phyloP scores from a whole-genome alignment of 2,113 vertebrate species.

The Ptilonorhynchus violaceus region DNA sequence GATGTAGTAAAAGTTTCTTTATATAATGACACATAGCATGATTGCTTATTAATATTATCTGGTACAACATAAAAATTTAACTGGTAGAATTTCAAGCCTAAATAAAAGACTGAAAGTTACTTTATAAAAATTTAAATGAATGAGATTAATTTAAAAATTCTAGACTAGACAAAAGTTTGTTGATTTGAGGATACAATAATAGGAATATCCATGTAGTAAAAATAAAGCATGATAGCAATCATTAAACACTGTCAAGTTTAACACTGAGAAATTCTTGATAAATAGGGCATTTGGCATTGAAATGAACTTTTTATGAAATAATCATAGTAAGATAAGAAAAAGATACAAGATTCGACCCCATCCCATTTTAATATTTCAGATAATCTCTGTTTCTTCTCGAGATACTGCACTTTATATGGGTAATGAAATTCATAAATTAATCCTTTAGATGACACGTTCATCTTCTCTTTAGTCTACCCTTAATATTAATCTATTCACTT shows the following conservation, averaged over 20 bases:
- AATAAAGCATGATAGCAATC: background rate
- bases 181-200: background rate
- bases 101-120: background rate
- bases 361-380: background rate
- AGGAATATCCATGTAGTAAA: background rate
- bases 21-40: background rate
- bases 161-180: background rate
- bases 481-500: slow-evolving; percentile 33
- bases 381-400: background rate
- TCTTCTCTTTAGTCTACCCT: background rate
- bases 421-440: slow-evolving; percentile 16
- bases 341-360: background rate
- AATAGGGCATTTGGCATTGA: background rate
- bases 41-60: background rate
- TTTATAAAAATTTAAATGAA: background rate
- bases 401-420: background rate
- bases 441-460: background rate
- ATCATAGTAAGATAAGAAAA: background rate
- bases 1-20: background rate
- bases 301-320: background rate
- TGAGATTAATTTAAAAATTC: background rate
- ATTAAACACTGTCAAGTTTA: background rate
- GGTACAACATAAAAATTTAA: background rate
- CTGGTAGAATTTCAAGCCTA: background rate
- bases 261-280: background rate